Conservation (phyloP, 2,113 vertebrate genomes). For the Hassar affinis region DNA sequence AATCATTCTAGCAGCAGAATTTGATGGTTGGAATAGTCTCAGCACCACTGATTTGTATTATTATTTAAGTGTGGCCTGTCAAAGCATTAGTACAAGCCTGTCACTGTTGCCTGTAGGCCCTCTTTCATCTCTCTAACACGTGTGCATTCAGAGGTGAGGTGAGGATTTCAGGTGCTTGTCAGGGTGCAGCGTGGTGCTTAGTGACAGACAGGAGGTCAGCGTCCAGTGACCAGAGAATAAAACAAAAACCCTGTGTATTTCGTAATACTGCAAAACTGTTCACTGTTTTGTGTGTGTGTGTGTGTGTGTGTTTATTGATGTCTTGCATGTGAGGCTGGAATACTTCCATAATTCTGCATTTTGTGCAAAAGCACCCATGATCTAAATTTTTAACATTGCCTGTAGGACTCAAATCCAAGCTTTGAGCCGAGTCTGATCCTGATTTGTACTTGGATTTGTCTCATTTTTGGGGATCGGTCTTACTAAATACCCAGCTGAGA, state of each 20-base stretch:
- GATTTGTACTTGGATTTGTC: neutral
- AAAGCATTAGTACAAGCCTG: conserved; percentile 7
- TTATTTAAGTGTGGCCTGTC: neutral
- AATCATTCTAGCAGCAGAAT: neutral
- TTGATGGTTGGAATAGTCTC: neutral
- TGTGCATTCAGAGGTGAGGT: neutral
- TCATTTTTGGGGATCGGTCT: neutral
- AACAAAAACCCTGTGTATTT: neutral
- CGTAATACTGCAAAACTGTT: neutral
- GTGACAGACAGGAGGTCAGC: conserved; percentile 14
- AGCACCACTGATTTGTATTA: neutral
- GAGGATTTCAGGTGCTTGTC: conserved; percentile 26
- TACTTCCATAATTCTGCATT: neutral
- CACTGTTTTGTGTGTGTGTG: neutral
- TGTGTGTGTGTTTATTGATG: neutral
- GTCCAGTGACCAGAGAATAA: conserved; percentile 10
- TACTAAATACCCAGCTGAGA: neutral
- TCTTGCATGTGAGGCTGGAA: neutral
- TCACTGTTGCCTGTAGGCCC: conserved; percentile 10
- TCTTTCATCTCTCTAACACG: neutral
- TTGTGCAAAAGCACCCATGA: neutral
- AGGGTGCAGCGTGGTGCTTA: conserved; percentile 20
- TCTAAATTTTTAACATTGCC: neutral
- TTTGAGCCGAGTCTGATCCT: neutral
- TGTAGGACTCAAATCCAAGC: neutral